Evolutionary conservation across 2,888 invertebrate genomes (phyloP), one percentile per base, ranked within the genome.

Genomic region (Maniola hyperantus): DNA sequence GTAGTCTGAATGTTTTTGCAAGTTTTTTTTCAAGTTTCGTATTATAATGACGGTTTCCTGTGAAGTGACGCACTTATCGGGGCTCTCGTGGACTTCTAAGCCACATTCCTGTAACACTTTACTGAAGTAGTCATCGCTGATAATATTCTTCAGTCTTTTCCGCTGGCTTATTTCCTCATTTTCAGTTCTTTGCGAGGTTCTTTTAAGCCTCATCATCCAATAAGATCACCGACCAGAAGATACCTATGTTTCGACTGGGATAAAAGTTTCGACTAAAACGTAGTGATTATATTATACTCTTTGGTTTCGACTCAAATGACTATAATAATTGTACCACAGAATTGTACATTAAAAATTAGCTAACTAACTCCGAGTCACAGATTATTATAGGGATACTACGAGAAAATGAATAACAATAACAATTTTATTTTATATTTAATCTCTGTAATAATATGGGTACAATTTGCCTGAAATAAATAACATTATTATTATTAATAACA

Each of bases 1-100:
- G 78, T 93, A 94, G 51, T 94, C 92, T 18, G 83, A 79, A 59
- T 89, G 84, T 66, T 83, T 84, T 66, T 84, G 80, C 7, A 93
- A 76, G 36, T 83, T 83, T 26, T 86, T 83, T n/a, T 88, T 88
- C 8, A 94, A 81, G 73, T 92, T 93, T 1, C 89, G 83, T 7
- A 93, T 84, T 69, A 94, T 88, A 50, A 88, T 83, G 33, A 93
- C 84, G 64, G 89, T 88, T 79, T 94, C 94, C 10, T 80, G 71
- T 1, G 79, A 74, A 54, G 81, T 78, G 67, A 81, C 66, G 68
- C 84, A 84, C 67, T 87, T 88, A 33, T 82, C 82, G 10, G 90
- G 89, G 50, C 88, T 84, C 63, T 77, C 71, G 65, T 84, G 84
- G 62, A 91, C 70, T 46, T 71, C 71, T 10, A 91, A 76, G 1